phyloP scores from a whole-genome alignment of 2,797 vertebrate genomes.

The Orientallactaga sibirica region DNA sequence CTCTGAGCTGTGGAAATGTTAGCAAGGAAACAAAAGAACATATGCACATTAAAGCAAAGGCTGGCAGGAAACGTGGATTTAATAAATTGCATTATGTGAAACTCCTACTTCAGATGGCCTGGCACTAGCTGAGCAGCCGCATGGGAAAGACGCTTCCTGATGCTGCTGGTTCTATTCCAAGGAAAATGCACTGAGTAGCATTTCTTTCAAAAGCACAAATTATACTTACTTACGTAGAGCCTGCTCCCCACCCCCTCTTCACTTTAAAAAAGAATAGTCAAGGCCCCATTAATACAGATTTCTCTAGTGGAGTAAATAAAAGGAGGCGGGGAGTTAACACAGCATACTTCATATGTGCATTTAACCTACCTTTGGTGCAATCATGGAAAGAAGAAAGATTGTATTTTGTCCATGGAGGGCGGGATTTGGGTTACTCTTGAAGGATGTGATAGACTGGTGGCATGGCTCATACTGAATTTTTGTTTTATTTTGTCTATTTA shows the following conservation, averaged over 20 bases:
- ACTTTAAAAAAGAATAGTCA: constrained; percentile 10
- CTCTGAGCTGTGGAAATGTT: constrained; percentile 1
- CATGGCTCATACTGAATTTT: constrained; percentile 11
- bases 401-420: neutral
- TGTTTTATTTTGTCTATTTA: constrained; percentile 7
- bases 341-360: neutral
- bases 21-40: constrained; percentile 68
- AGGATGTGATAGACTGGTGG: neutral
- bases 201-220: neutral
- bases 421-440: neutral
- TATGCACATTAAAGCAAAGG: constrained; percentile 57
- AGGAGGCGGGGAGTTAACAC: neutral
- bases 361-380: neutral
- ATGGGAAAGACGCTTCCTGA: neutral
- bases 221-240: neutral
- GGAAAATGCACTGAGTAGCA: neutral
- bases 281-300: neutral
- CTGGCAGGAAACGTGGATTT: constrained; percentile 69
- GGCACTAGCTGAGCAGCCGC: neutral
- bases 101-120: constrained; percentile 9
- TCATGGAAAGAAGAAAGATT: neutral
- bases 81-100: constrained; percentile 60
- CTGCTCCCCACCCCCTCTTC: neutral
- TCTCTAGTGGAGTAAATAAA: neutral
- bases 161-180: neutral